Conservation (phyloP, 1,140 invertebrate genomes). For the Gonioctena quinquepunctata region DNA sequence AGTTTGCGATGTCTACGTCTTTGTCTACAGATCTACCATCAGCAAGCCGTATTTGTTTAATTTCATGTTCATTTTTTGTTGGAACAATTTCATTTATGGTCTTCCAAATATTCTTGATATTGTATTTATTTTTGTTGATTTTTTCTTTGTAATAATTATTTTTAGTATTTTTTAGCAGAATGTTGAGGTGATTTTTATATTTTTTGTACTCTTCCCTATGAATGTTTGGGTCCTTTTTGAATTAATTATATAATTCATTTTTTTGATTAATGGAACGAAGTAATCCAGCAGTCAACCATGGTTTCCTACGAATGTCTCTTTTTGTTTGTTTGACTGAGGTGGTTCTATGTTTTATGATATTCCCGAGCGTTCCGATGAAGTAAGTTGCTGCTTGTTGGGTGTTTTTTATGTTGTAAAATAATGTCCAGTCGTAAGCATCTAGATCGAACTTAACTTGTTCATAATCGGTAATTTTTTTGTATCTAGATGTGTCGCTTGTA, state of each 20-base stretch:
- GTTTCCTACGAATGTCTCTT: constrained; percentile 5
- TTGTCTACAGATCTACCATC: no score
- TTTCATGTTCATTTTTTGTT: no score
- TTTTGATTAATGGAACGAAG: not conserved
- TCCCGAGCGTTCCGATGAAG: not conserved
- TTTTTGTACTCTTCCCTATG: not conserved
- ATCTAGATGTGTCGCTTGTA: not conserved
- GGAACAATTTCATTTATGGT: no score
- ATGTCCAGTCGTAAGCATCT: not conserved
- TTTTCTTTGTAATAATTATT: not conserved
- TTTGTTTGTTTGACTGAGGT: not conserved
- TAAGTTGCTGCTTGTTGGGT: not conserved
- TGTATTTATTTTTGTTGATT: constrained; percentile 1
- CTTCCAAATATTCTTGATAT: constrained; percentile 5
- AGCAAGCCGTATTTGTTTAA: no score
- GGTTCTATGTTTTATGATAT: not conserved
- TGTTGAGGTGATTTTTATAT: not conserved
- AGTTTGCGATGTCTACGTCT: no score
- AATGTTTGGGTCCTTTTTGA: not conserved
- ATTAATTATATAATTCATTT: not conserved
- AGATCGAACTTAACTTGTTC: constrained; percentile 1
- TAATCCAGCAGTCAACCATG: not conserved
- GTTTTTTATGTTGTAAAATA: not conserved
- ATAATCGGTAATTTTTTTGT: not conserved
- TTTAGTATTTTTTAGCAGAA: not conserved